Percentiles rank a stretch among this genome's conserved stretches.
phyloP scores from a whole-genome alignment of 2,113 vertebrate species.

The Oncorhynchus kisutch region DNA sequence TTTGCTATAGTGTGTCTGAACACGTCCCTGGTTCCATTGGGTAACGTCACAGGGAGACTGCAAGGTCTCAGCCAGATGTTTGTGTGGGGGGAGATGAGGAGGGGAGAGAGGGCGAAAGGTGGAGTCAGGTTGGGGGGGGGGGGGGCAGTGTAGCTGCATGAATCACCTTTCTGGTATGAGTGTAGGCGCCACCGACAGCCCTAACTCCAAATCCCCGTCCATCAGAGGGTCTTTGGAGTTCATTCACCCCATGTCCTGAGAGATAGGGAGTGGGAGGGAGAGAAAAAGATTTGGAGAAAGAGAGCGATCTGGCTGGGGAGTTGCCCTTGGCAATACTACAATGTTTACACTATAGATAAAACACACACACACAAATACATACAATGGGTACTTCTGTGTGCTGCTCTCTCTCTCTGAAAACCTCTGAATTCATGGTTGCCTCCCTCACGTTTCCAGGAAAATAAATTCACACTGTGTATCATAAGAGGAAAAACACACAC shows the following conservation, averaged over 20 bases:
- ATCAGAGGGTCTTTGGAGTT: conserved; percentile 11
- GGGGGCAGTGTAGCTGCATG: conserved; percentile 1
- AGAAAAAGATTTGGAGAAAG: background rate
- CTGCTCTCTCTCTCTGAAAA: background rate
- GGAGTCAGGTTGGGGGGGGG: background rate
- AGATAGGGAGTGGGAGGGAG: too few relatives aligned
- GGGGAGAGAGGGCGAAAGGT: background rate
- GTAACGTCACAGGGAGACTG: background rate
- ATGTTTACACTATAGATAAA: conserved; percentile 15
- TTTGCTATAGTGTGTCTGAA: too few relatives aligned
- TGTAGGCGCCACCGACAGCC: background rate
- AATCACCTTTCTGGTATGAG: conserved; percentile 27
- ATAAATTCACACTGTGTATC: background rate
- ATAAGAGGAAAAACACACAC: background rate
- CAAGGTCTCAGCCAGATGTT: background rate
- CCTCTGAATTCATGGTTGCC: background rate
- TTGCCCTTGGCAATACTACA: conserved; percentile 30
- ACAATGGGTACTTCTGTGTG: background rate
- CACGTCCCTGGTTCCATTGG: too few relatives aligned
- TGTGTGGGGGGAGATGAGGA: background rate
- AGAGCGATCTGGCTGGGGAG: background rate
- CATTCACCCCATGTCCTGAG: conserved; percentile 24
- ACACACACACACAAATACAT: background rate
- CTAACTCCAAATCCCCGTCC: conserved; percentile 1
- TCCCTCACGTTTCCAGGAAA: conserved; percentile 1